Evolutionary conservation across 53 echinoderm and acorn worm species (phyloP).

Genomic region (Luidia sarsii): DNA sequence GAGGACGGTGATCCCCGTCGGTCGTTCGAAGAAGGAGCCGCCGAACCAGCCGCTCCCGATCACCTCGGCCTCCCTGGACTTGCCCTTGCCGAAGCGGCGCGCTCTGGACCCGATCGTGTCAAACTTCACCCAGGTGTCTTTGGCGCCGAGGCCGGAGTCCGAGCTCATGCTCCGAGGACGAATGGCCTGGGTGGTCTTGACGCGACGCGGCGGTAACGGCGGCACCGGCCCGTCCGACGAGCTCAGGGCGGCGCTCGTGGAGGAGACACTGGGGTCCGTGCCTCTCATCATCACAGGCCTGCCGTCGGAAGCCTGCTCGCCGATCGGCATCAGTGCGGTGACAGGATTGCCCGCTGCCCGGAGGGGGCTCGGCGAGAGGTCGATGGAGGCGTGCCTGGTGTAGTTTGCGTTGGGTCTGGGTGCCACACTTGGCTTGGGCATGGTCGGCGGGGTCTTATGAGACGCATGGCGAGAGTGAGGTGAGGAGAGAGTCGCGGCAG

Average conservation of each 20-base stretch:
- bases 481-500: slow-evolving; percentile 1
- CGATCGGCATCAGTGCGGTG: background rate
- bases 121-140: slow-evolving; percentile 62
- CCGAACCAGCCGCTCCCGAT: slow-evolving; percentile 60
- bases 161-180: slow-evolving; percentile 5
- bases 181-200: background rate
- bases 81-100: slow-evolving; percentile 11
- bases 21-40: slow-evolving; percentile 78
- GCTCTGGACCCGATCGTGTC: slow-evolving; percentile 47
- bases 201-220: slow-evolving; percentile 37
- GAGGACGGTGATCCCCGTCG: slow-evolving; percentile 72
- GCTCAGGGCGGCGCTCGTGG: background rate
- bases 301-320: background rate
- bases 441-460: background rate
- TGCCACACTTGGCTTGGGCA: slow-evolving; percentile 7
- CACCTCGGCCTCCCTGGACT: slow-evolving; percentile 24
- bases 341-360: slow-evolving; percentile 12
- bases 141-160: slow-evolving; percentile 1
- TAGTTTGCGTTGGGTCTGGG: slow-evolving; percentile 16
- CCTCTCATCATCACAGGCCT: background rate
- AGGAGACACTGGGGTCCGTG: slow-evolving; percentile 10
- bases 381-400: slow-evolving; percentile 41
- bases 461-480: slow-evolving; percentile 39
- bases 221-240: slow-evolving; percentile 38
- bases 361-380: background rate